A percentile compares a stretch with the other conserved stretches of the same genome.
These are phyloP conservation scores for Pardosa pseudoannulata DNA, from an alignment of 2,888 invertebrate genomes.

Conservation along the genomic window DNA sequence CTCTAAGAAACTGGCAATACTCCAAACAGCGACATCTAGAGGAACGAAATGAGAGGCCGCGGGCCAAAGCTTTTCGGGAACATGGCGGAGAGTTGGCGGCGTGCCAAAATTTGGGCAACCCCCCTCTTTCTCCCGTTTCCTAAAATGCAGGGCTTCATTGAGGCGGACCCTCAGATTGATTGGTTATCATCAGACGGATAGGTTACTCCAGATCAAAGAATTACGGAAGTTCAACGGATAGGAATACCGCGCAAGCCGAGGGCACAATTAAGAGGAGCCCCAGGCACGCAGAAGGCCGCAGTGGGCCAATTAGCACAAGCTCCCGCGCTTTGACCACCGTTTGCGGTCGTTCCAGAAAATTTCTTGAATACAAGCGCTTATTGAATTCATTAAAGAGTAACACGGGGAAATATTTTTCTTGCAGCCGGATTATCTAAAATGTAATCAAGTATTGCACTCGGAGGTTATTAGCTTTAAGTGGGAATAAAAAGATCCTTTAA, in stretches of 20 bases:
- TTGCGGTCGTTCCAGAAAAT: too few species aligned
- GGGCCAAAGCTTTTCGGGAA: slow-evolving; percentile 58
- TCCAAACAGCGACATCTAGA: slow-evolving; percentile 49
- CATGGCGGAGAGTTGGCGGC: slow-evolving; percentile 58
- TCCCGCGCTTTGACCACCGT: too few species aligned
- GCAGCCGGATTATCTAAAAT: too few species aligned
- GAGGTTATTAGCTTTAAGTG: too few species aligned
- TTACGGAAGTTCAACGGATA: background rate
- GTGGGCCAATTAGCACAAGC: too few species aligned
- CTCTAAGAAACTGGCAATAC: slow-evolving; percentile 50
- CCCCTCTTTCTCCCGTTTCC: background rate
- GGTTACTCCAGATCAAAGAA: slow-evolving; percentile 6
- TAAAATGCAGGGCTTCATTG: background rate
- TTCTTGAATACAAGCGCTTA: too few species aligned
- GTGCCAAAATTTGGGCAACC: slow-evolving; percentile 28
- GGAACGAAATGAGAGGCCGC: slow-evolving; percentile 34
- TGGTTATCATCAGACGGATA: slow-evolving; percentile 28
- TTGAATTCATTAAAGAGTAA: too few species aligned
- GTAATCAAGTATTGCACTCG: too few species aligned
- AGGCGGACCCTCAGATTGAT: slow-evolving; percentile 29
- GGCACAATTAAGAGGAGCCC: background rate
- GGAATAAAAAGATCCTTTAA: too few species aligned
- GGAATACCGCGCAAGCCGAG: background rate
- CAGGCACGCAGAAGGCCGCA: background rate
- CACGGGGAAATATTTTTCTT: too few species aligned